Conservation (phyloP, 1,140 invertebrate genomes). For the Euschistus heros region DNA sequence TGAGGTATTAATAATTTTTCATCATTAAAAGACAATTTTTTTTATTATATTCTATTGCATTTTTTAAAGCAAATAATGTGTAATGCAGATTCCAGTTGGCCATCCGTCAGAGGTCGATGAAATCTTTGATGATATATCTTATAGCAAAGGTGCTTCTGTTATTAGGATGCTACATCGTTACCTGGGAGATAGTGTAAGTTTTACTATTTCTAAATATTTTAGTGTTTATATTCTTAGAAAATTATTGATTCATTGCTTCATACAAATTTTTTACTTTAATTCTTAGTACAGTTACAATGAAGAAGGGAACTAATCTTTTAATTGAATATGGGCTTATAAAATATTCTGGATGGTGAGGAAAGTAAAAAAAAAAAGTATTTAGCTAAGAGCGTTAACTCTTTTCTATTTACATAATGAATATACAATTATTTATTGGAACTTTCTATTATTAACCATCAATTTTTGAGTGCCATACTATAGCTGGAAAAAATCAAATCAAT, state of each 20-base stretch:
- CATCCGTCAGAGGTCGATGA: slow-evolving; percentile 87
- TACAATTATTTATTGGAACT: no score
- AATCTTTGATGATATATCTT: slow-evolving; percentile 93
- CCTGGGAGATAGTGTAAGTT: slow-evolving; percentile 66
- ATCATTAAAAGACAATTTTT: neutral
- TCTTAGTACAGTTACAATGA: no score
- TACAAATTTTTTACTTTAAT: neutral
- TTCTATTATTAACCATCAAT: no score
- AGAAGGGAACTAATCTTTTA: no score
- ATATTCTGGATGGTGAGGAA: no score
- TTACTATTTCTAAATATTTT: slow-evolving; percentile 29
- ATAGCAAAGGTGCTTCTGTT: slow-evolving; percentile 84
- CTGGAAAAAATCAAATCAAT: no score
- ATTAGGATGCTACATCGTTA: slow-evolving; percentile 95
- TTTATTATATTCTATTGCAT: no score
- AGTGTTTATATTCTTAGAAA: neutral
- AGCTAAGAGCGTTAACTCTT: no score
- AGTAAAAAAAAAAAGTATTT: no score
- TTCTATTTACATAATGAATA: no score
- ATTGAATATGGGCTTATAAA: no score
- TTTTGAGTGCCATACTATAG: no score
- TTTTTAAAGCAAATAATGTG: neutral
- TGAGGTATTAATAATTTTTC: slow-evolving; percentile 42
- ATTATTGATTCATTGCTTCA: neutral
- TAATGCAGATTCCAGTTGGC: slow-evolving; percentile 53